phyloP scores from a whole-genome alignment of 2,113 vertebrate genomes.

The Epinephelus lanceolatus region DNA sequence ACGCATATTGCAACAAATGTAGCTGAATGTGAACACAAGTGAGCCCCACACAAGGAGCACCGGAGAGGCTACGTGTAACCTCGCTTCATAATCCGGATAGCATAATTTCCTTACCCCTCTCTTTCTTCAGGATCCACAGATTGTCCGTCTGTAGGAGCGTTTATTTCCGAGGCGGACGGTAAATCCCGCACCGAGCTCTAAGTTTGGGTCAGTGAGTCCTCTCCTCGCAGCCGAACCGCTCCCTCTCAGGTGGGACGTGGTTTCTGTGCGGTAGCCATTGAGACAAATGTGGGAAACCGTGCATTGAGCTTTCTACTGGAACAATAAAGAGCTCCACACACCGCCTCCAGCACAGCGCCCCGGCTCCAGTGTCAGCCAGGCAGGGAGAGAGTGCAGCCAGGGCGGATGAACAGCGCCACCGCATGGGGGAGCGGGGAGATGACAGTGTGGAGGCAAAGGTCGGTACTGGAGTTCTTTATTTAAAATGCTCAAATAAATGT shows the following conservation, averaged over 20 bases:
- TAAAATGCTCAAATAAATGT: background rate
- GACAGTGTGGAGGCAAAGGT: no score
- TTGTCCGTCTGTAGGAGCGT: conserved; percentile 28
- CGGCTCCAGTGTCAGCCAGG: conserved; percentile 7
- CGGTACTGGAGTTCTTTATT: no score
- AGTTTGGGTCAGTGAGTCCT: background rate
- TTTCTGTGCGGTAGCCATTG: conserved; percentile 66
- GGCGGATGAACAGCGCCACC: conserved; percentile 31
- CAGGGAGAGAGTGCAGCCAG: background rate
- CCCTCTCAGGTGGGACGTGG: conserved; percentile 74
- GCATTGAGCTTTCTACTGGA: conserved; percentile 48
- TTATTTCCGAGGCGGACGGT: conserved; percentile 15
- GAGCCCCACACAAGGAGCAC: background rate
- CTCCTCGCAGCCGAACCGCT: conserved; percentile 33
- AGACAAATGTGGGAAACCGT: conserved; percentile 56
- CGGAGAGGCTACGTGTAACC: conserved; percentile 48
- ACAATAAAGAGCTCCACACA: conserved; percentile 72
- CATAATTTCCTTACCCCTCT: conserved; percentile 71
- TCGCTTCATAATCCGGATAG: conserved; percentile 58
- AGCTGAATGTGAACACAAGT: background rate
- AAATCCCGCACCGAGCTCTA: conserved; percentile 26
- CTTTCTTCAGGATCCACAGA: conserved; percentile 59
- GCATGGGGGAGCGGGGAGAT: background rate
- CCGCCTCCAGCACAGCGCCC: conserved; percentile 58
- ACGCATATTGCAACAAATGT: background rate